These are phyloP conservation scores for Opisthograptis luteolata DNA, from an alignment of 2,888 invertebrate genomes.

Conservation along the genomic window DNA sequence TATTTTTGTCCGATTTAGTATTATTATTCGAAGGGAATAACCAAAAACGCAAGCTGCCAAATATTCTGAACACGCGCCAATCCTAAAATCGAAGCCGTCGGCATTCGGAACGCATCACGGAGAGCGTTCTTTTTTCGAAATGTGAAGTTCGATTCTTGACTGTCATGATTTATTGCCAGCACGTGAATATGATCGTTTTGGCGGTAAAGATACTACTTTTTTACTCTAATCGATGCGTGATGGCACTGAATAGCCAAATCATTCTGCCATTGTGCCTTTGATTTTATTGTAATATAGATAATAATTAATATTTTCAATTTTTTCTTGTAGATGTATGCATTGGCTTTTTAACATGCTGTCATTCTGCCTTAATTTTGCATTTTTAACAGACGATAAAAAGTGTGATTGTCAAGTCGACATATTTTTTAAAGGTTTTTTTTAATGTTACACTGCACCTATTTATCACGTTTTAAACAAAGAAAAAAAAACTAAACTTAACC, in stretches of 20 bases:
- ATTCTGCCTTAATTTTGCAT: too few species aligned
- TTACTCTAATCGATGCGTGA: slow-evolving; percentile 22
- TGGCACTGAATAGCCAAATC: background rate
- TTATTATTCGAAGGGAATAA: slow-evolving; percentile 2
- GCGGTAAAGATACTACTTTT: slow-evolving; percentile 24
- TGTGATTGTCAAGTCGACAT: too few species aligned
- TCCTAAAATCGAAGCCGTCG: slow-evolving; percentile 47
- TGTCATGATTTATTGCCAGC: slow-evolving; percentile 40
- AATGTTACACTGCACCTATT: too few species aligned
- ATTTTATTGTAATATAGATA: too few species aligned
- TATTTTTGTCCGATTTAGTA: background rate
- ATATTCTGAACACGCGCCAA: slow-evolving; percentile 43
- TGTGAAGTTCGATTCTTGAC: slow-evolving; percentile 42
- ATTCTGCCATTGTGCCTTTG: background rate
- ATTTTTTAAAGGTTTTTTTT: too few species aligned
- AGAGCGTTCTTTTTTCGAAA: slow-evolving; percentile 45
- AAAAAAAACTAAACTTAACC: too few species aligned
- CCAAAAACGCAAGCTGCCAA: slow-evolving; percentile 14
- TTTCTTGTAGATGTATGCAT: too few species aligned
- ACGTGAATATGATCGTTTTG: slow-evolving; percentile 34
- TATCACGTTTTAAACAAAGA: too few species aligned
- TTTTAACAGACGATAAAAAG: too few species aligned
- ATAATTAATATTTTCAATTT: too few species aligned
- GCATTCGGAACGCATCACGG: slow-evolving; percentile 53
- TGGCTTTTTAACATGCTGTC: too few species aligned